phyloP scores from a whole-genome alignment of 1,140 invertebrate species.

The Parasteatoda tepidariorum region DNA sequence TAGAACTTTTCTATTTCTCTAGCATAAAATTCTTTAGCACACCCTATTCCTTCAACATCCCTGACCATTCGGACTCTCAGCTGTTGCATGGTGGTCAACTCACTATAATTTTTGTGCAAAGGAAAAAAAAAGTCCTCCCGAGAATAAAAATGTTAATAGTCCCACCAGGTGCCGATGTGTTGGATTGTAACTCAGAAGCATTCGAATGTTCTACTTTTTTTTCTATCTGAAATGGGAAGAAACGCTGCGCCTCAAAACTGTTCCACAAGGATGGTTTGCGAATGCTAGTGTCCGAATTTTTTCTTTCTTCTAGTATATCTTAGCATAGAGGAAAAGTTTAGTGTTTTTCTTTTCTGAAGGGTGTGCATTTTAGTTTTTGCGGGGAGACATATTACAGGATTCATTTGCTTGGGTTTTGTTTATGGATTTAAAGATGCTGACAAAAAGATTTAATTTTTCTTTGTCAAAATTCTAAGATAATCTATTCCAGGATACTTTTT shows the following conservation, averaged over 20 bases:
- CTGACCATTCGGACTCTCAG: slow-evolving; percentile 2
- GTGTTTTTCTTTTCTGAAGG: background rate
- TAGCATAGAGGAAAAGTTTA: background rate
- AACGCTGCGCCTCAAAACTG: slow-evolving; percentile 1
- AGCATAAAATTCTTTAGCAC: too few relatives aligned
- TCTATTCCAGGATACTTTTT: too few relatives aligned
- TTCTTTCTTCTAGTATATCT: background rate
- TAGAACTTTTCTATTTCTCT: too few relatives aligned
- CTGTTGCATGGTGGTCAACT: slow-evolving; percentile 12
- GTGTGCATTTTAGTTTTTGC: too few relatives aligned
- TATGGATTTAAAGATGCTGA: slow-evolving; percentile 17
- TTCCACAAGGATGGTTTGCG: background rate
- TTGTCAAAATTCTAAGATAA: too few relatives aligned
- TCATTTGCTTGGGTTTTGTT: slow-evolving; percentile 13
- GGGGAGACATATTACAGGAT: background rate
- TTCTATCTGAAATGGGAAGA: background rate
- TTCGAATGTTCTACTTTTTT: background rate
- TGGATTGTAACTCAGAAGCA: background rate
- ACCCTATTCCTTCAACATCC: too few relatives aligned
- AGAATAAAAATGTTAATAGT: slow-evolving; percentile 43
- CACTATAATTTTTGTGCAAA: slow-evolving; percentile 20
- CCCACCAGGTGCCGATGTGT: slow-evolving; percentile 21
- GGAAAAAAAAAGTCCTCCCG: slow-evolving; percentile 4
- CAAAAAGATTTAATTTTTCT: slow-evolving; percentile 1
- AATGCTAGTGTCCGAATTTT: background rate